Percentiles rank a stretch among this genome's conserved stretches.
phyloP scores from a whole-genome alignment of 37 sponge, comb jelly and placozoan genomes.

The Oscarella lobularis region DNA sequence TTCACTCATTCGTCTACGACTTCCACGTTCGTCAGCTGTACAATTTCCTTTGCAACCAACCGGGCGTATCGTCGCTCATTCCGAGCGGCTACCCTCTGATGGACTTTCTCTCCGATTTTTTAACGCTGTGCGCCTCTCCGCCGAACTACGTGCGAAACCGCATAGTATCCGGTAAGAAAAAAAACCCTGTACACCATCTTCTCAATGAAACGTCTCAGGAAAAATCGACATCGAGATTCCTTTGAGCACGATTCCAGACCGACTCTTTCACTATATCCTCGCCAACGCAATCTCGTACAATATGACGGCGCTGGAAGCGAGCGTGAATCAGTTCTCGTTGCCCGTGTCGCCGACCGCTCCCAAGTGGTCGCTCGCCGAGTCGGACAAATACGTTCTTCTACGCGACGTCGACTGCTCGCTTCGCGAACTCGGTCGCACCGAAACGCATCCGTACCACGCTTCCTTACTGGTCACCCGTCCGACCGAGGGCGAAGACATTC shows the following conservation, averaged over 20 bases:
- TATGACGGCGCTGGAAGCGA: conserved; percentile 17
- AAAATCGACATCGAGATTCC: neutral
- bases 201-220: no score
- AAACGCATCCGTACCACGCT: neutral
- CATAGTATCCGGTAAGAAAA: conserved; percentile 26
- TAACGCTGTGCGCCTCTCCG: conserved; percentile 8
- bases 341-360: neutral
- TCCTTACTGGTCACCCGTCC: neutral
- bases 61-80: neutral
- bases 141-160: conserved; percentile 35
- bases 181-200: no score
- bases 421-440: neutral
- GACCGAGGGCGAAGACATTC: neutral
- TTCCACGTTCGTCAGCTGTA: conserved; percentile 31
- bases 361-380: neutral
- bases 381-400: neutral
- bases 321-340: neutral
- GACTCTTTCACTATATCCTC: conserved; percentile 41
- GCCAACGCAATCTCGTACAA: conserved; percentile 29
- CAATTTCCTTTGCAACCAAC: neutral
- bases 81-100: conserved; percentile 20
- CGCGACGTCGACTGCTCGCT: neutral
- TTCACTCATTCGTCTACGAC: conserved; percentile 76
- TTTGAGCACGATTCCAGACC: neutral
- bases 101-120: conserved; percentile 17